Evolutionary conservation across 2,888 invertebrate species (phyloP).

Genomic region (Limnephilus lunatus): DNA sequence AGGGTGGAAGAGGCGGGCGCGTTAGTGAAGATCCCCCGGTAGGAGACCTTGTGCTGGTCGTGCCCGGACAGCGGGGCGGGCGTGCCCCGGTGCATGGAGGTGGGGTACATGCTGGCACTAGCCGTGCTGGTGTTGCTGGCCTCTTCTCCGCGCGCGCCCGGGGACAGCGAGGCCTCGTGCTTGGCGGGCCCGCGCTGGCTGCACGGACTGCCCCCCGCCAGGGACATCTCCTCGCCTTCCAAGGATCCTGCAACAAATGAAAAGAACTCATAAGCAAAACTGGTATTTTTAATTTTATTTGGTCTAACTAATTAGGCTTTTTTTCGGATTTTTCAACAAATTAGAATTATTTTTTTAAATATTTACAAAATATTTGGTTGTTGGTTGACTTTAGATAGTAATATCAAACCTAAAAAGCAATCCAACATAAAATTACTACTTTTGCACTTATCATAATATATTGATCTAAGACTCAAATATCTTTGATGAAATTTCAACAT

Average conservation of each 20-base stretch:
- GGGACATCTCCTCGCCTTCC: slow-evolving; percentile 87
- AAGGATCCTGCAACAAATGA: slow-evolving; percentile 80
- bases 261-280: not conserved
- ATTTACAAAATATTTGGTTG: too few relatives aligned
- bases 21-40: slow-evolving; percentile 86
- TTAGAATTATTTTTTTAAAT: too few relatives aligned
- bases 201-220: slow-evolving; percentile 76
- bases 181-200: slow-evolving; percentile 78
- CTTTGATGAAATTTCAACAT: not conserved
- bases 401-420: not conserved
- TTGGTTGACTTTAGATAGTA: not conserved
- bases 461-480: not conserved
- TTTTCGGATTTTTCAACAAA: too few relatives aligned
- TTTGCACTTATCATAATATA: not conserved
- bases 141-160: slow-evolving; percentile 85
- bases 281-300: not conserved
- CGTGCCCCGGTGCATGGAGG: slow-evolving; percentile 72
- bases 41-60: slow-evolving; percentile 78
- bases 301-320: not conserved
- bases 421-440: not conserved
- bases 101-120: slow-evolving; percentile 80
- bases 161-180: slow-evolving; percentile 82
- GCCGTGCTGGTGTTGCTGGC: slow-evolving; percentile 83
- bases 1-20: slow-evolving; percentile 76
- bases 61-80: slow-evolving; percentile 75